A percentile compares a stretch with the other conserved stretches of the same genome.
Conservation (phyloP, 2,888 invertebrate species). For the Dynastes tityus region DNA sequence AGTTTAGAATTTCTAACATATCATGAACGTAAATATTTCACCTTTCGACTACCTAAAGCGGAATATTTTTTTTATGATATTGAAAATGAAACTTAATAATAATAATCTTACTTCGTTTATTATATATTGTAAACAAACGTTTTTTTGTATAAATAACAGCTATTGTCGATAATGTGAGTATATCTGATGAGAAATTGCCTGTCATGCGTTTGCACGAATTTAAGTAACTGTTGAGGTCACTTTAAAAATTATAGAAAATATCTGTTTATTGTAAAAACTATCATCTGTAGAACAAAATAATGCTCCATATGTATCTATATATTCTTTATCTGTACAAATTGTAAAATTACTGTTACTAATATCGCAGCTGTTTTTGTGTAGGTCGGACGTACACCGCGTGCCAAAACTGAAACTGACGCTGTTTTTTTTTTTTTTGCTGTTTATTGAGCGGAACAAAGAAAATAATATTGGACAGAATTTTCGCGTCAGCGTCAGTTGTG, state of each 20-base stretch:
- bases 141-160: constrained; percentile 23
- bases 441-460: constrained; percentile 26
- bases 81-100: no score
- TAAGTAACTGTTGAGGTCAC: constrained; percentile 59
- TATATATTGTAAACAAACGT: constrained; percentile 31
- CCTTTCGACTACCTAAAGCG: no score
- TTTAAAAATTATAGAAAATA: constrained; percentile 55
- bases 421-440: background rate
- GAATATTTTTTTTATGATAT: no score
- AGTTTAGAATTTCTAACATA: no score
- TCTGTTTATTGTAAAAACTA: constrained; percentile 55
- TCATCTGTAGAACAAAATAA: constrained; percentile 61
- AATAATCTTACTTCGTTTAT: constrained; percentile 17
- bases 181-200: constrained; percentile 20
- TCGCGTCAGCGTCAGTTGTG: constrained; percentile 29
- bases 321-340: constrained; percentile 70
- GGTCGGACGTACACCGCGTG: constrained; percentile 31
- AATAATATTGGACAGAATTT: constrained; percentile 40
- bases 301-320: constrained; percentile 59
- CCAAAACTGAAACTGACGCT: constrained; percentile 35
- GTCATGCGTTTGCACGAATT: constrained; percentile 48
- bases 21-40: no score
- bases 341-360: constrained; percentile 67
- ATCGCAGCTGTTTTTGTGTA: constrained; percentile 64
- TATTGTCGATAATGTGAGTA: constrained; percentile 40